Evolutionary conservation across 2,113 vertebrate species (phyloP), one percentile per base, ranked within the genome.

Genomic region (Rhinogobius similis): DNA sequence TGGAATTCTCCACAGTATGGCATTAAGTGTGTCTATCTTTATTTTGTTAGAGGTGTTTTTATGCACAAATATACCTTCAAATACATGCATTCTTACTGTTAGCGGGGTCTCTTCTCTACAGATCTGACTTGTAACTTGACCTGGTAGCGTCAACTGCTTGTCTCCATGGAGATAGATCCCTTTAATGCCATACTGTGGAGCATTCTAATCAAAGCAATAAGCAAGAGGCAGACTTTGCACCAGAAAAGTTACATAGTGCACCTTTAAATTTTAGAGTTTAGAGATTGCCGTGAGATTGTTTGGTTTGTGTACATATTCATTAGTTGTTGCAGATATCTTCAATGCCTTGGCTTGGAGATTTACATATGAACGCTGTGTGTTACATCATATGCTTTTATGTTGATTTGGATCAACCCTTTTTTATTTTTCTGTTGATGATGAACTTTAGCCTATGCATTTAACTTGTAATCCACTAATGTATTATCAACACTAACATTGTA

Each of bases 321-420:
- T 81, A 9, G 24, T 73, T 65, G 38, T 64, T 70, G 65, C 61
- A 63, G 29, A 72, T 77, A 62, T 50, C 50, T 83, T 83, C 82
- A 36, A 76, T 73, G 72, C 52, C 43, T 77, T 68, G 23, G 52
- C 55, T 82, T 62, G 5, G 71, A 79, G 70, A 83, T 59, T 72
- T 70, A 70, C 70, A 72, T 85, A 75, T 82, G 66, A 88, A 86
- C 52, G 72, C 74, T 73, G 36, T 82, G 73, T 81, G 82, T 85
- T 87, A 75, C 69, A 65, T n/a, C 16, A 18, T 50, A 50, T 62
- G 70, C 55, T 73, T 75, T 80, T 74, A 50, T 81, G 77, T 86
- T 83, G 77, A 84, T 85, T 74, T 86, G 9, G 20, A 68, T 86
- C 55, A 81, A 81, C 55, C 32, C 86, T 85, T 70, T n/a, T 72